phyloP scores from a whole-genome alignment of 2,888 invertebrate genomes.

The Eupithecia centaureata region DNA sequence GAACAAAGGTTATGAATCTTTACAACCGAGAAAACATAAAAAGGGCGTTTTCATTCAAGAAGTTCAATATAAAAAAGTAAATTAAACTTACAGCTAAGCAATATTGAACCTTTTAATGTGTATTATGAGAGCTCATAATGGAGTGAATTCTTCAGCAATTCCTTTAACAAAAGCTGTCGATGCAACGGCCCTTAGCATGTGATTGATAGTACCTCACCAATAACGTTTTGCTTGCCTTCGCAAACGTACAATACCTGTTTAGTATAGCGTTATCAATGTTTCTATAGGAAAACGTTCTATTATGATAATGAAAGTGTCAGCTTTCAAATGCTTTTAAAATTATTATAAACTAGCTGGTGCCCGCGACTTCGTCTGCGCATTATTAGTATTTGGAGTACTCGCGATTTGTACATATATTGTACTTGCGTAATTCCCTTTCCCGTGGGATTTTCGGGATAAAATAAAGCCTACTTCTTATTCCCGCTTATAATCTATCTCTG shows the following conservation, averaged over 20 bases:
- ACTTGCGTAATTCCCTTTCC: too few species aligned
- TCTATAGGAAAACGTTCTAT: not conserved
- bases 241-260: constrained; percentile 8
- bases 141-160: constrained; percentile 38
- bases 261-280: not conserved
- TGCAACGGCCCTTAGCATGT: constrained; percentile 32
- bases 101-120: not conserved
- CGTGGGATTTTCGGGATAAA: too few species aligned
- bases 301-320: not conserved
- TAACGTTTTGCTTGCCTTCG: constrained; percentile 36
- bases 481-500: too few species aligned
- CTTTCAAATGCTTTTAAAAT: not conserved
- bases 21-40: not conserved
- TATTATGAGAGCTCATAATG: constrained; percentile 30
- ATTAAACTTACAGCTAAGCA: constrained; percentile 3
- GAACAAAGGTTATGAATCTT: not conserved
- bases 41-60: not conserved
- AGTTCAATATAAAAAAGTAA: constrained; percentile 7
- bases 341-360: not conserved
- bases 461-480: too few species aligned
- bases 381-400: too few species aligned
- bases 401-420: too few species aligned
- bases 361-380: too few species aligned
- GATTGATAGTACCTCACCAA: constrained; percentile 43
- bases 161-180: constrained; percentile 39